Evolutionary conservation across 2,113 vertebrate genomes (phyloP).

Genomic region (Megaceryle maxima): DNA sequence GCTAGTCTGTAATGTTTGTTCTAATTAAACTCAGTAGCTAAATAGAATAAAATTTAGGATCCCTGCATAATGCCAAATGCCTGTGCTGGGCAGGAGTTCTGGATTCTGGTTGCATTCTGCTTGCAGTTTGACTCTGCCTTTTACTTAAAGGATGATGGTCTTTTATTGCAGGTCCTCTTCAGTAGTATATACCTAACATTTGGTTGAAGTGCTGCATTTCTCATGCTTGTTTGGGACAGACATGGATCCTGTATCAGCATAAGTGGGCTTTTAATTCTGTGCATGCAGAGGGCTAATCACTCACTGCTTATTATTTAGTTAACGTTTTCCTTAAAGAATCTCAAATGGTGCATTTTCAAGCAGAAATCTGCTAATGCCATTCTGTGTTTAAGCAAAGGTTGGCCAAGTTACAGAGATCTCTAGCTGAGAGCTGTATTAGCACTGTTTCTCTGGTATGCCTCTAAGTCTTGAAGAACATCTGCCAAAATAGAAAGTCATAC

Average conservation of each 20-base stretch:
- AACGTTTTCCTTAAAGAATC: neutral
- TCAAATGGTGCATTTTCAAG: neutral
- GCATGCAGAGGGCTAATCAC: neutral
- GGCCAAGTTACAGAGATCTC: neutral
- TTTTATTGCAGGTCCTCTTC: neutral
- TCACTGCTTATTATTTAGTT: neutral
- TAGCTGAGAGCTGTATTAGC: neutral
- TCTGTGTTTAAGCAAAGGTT: neutral
- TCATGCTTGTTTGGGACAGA: neutral
- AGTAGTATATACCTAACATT: neutral
- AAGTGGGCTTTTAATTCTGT: neutral
- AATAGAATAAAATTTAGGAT: neutral
- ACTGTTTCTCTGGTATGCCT: neutral
- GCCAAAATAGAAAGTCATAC: neutral
- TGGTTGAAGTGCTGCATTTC: neutral
- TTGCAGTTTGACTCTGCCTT: neutral
- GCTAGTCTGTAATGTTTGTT: neutral
- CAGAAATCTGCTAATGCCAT: neutral
- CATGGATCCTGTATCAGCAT: fast-evolving
- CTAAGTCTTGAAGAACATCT: neutral
- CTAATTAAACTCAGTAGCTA: neutral
- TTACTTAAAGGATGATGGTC: neutral
- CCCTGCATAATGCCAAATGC: neutral
- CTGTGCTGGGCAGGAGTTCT: neutral
- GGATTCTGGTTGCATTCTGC: neutral